phyloP scores from a whole-genome alignment of 2,113 vertebrate species.

The Periophthalmus modestus region DNA sequence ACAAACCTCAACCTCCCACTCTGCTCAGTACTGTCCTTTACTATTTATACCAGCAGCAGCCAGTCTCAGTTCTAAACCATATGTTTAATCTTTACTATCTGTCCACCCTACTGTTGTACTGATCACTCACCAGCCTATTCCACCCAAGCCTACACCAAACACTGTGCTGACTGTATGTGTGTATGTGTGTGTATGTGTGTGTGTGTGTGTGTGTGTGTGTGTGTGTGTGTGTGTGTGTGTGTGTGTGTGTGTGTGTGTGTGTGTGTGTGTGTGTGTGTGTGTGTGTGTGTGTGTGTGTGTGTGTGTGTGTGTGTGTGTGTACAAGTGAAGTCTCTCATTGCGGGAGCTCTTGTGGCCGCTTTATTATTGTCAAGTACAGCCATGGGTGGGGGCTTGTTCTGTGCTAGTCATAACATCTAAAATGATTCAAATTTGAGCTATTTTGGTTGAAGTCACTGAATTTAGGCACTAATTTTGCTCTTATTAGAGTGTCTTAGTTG shows the following conservation, averaged over 20 bases:
- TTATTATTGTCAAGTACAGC: slow-evolving; percentile 53
- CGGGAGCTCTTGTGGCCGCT: slow-evolving; percentile 28
- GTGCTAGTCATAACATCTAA: slow-evolving; percentile 25
- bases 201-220: too few relatives aligned
- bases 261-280: too few relatives aligned
- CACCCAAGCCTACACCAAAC: slow-evolving; percentile 57
- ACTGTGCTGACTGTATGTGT: slow-evolving; percentile 27
- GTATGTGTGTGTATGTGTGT: not conserved
- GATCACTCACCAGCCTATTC: slow-evolving; percentile 45
- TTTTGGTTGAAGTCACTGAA: slow-evolving; percentile 47
- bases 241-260: too few relatives aligned
- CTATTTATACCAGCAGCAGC: slow-evolving; percentile 47
- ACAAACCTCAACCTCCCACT: slow-evolving; percentile 39
- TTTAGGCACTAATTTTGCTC: slow-evolving; percentile 41
- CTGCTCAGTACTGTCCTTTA: slow-evolving; percentile 21
- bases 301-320: too few relatives aligned
- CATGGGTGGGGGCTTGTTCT: slow-evolving; percentile 46
- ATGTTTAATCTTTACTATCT: slow-evolving; percentile 30
- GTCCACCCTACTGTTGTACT: slow-evolving; percentile 32
- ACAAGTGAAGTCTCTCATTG: slow-evolving; percentile 40
- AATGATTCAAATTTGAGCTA: slow-evolving; percentile 39
- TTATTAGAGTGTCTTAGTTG: slow-evolving; percentile 66
- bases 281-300: too few relatives aligned
- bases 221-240: too few relatives aligned
- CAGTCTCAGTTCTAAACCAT: slow-evolving; percentile 25